These are phyloP conservation scores for Pemphigus obesinymphae DNA, from an alignment of 1,140 invertebrate genomes.

Conservation along the genomic window DNA sequence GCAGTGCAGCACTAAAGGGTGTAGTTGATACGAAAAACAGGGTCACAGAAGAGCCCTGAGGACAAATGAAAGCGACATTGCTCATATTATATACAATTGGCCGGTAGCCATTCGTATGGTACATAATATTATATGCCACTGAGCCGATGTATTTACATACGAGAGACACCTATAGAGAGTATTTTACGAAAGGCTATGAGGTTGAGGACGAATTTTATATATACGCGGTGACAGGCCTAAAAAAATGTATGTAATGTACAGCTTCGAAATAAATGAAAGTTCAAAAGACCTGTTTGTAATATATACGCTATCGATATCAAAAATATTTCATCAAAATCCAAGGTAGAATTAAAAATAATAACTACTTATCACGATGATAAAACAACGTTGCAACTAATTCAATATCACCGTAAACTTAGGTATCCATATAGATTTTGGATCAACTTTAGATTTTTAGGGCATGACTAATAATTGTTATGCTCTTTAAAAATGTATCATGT, in stretches of 20 bases:
- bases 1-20: not conserved
- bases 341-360: not conserved
- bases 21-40: conserved; percentile 32
- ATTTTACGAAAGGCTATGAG: not conserved
- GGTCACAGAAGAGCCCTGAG: conserved; percentile 11
- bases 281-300: not conserved
- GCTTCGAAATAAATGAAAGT: not conserved
- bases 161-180: not conserved
- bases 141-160: not conserved
- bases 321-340: not conserved
- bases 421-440: too few relatives aligned
- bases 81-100: not conserved
- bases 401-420: too few relatives aligned
- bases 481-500: too few relatives aligned
- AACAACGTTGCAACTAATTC: too few relatives aligned
- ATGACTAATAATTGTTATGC: too few relatives aligned
- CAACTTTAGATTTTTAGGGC: too few relatives aligned
- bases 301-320: not conserved
- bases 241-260: not conserved
- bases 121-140: not conserved
- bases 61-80: conserved; percentile 35
- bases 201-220: not conserved
- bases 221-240: not conserved
- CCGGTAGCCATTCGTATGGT: conserved; percentile 1
- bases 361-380: too few relatives aligned